Conservation (phyloP, 2,113 vertebrate species). For the Leptobrachium leishanense region DNA sequence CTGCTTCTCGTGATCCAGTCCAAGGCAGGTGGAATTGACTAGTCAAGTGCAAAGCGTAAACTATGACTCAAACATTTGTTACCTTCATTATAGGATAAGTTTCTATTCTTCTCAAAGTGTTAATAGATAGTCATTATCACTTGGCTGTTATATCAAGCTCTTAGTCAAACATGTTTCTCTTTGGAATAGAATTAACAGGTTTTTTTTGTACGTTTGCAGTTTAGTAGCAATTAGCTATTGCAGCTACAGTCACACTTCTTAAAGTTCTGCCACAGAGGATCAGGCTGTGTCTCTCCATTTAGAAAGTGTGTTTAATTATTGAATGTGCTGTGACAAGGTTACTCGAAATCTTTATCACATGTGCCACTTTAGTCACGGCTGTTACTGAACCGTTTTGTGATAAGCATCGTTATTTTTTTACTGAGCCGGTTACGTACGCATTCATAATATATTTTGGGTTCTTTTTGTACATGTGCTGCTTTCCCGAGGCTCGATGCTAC, state of each 20-base stretch:
- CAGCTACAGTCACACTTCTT: background rate
- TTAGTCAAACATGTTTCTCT: background rate
- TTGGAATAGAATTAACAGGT: background rate
- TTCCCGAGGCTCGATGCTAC: conserved; percentile 8
- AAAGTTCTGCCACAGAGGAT: background rate
- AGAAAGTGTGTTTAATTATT: conserved; percentile 16
- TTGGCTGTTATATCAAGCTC: background rate
- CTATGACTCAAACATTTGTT: background rate
- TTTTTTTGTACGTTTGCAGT: background rate
- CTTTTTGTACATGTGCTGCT: background rate
- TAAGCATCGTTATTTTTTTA: background rate
- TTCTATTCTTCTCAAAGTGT: background rate
- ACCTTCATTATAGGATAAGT: background rate
- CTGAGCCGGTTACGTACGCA: background rate
- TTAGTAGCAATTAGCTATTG: background rate
- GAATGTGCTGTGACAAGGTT: conserved; percentile 21
- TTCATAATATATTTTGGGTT: conserved; percentile 11
- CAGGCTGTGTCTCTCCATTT: background rate
- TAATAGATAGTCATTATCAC: background rate
- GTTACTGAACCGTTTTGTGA: background rate
- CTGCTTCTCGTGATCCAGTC: background rate
- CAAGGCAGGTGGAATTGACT: background rate
- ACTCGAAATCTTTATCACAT: background rate
- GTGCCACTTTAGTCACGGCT: conserved; percentile 7
- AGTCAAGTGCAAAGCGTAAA: background rate